A percentile compares a stretch with the other conserved stretches of the same genome.
Evolutionary conservation across 2,888 invertebrate species (phyloP).

Genomic region (Shargacucullia verbasci): DNA sequence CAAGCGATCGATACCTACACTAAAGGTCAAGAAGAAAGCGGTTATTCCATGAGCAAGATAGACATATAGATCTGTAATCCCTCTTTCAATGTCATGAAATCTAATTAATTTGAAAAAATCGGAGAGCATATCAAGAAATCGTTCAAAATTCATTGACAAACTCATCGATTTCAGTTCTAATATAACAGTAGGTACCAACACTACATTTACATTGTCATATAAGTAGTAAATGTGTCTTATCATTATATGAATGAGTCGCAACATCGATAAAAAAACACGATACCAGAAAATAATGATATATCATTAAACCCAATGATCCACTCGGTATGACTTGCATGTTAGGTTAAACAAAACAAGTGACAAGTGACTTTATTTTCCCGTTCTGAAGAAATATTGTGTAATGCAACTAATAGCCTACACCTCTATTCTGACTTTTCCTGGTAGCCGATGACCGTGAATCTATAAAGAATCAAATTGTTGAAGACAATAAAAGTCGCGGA

Average conservation of each 20-base stretch:
- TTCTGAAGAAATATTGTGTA: constrained; percentile 20
- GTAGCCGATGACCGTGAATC: neutral
- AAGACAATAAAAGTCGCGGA: neutral
- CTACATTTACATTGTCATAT: no score
- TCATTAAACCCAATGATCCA: neutral
- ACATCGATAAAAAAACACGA: no score
- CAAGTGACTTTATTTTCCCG: constrained; percentile 10
- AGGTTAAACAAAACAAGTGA: constrained; percentile 2
- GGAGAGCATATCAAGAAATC: no score
- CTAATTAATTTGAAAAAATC: no score
- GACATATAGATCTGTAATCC: neutral
- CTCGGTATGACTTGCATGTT: constrained; percentile 24
- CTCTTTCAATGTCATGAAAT: no score
- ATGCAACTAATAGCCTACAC: neutral
- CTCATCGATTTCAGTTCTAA: no score
- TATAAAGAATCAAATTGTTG: no score
- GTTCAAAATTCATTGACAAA: no score
- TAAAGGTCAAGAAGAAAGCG: constrained; percentile 26
- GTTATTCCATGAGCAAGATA: neutral
- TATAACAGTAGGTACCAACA: no score
- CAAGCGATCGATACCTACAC: constrained; percentile 33
- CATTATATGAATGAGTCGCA: no score
- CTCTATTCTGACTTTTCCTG: neutral
- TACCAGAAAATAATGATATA: no score
- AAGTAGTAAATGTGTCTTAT: no score